Evolutionary conservation across 64 coral and sea anemone species (phyloP).

Genomic region (Pocillopora verrucosa): DNA sequence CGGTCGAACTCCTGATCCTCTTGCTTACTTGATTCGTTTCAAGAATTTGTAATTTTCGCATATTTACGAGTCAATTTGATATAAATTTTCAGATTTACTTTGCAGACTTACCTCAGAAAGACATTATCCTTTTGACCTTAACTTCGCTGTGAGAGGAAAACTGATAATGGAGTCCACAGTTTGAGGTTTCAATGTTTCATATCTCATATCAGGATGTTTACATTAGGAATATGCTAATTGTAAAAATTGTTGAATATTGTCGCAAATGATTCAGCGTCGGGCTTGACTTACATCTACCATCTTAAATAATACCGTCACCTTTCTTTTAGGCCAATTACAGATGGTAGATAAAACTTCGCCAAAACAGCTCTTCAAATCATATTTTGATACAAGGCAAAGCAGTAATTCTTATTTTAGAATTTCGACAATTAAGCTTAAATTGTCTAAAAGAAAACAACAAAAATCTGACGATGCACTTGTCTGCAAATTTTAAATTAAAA

Average conservation of each 20-base stretch:
- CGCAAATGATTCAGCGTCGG: not conserved
- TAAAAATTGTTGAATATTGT: not conserved
- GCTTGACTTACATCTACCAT: not conserved
- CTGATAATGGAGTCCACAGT: not conserved
- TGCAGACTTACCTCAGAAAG: not conserved
- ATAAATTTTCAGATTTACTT: not conserved
- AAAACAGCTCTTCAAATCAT: not conserved
- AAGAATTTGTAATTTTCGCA: too few species aligned
- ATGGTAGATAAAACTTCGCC: not conserved
- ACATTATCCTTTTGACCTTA: too few species aligned
- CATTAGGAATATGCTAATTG: constrained; percentile 35
- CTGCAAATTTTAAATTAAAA: not conserved
- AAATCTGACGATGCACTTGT: not conserved
- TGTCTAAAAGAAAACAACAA: not conserved
- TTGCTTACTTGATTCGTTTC: too few species aligned
- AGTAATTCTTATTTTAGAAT: not conserved
- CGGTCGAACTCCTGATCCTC: too few species aligned
- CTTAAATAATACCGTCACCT: constrained; percentile 13
- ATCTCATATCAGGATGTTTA: constrained; percentile 37
- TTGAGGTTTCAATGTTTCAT: constrained; percentile 26
- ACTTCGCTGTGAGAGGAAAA: not conserved
- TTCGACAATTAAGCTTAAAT: not conserved
- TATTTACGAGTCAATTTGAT: not conserved
- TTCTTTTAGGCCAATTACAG: not conserved
- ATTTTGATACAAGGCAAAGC: not conserved